These are phyloP conservation scores for Eupsittula cactorum DNA, from an alignment of 2,113 vertebrate genomes.

Conservation along the genomic window DNA sequence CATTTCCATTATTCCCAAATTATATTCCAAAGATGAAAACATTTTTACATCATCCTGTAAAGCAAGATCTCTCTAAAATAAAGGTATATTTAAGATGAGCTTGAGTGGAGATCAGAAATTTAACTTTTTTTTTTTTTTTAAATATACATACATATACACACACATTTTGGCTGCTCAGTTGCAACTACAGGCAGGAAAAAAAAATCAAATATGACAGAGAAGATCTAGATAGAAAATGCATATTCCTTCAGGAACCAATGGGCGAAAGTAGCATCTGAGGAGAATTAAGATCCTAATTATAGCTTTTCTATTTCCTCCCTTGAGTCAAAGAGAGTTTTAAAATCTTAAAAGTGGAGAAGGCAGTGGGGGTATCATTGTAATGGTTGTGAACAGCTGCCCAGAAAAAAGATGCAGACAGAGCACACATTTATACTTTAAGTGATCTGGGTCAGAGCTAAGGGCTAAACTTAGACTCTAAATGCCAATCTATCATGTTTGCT, in stretches of 20 bases:
- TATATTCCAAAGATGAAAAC: slow-evolving; percentile 42
- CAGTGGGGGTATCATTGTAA: neutral
- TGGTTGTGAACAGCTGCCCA: slow-evolving; percentile 7
- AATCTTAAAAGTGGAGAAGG: neutral
- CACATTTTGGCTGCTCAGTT: neutral
- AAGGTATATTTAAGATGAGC: neutral
- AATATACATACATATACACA: neutral
- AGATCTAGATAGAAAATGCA: neutral
- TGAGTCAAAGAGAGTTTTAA: neutral
- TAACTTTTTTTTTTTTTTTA: neutral
- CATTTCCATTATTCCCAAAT: slow-evolving; percentile 29
- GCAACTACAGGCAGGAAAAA: neutral
- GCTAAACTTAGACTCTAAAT: slow-evolving; percentile 47
- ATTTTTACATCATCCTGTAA: slow-evolving; percentile 53
- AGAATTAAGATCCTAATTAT: neutral
- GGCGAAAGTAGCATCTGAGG: neutral
- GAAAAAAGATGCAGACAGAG: slow-evolving; percentile 29
- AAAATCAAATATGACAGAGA: neutral
- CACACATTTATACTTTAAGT: slow-evolving; percentile 35
- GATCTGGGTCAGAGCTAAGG: slow-evolving; percentile 43
- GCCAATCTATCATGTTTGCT: slow-evolving; percentile 33
- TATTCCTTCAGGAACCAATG: neutral
- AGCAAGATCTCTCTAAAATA: slow-evolving; percentile 36
- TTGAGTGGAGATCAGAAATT: neutral
- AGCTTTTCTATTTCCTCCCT: neutral